Base-by-base conservation (phyloP, 2,113 vertebrate species). In the Macroglossus sobrinus region DNA sequence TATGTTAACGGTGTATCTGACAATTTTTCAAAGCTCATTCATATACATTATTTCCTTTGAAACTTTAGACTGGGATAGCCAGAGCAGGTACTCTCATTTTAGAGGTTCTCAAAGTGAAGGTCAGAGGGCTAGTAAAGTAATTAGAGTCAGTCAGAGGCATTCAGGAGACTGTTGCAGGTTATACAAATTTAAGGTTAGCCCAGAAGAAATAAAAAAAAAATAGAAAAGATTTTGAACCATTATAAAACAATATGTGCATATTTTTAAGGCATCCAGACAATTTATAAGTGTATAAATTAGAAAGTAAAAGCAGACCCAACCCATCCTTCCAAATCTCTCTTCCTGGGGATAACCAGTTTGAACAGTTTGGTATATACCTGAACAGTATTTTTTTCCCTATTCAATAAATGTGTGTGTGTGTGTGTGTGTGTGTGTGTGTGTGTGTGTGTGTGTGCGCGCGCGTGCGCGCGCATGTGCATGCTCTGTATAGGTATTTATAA, bases 161-260 rank as follows among this genome's bases (percentile, higher is more conserved):
- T 72, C 15, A 63, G 10, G 15, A 94, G 26, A 68, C 21, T 84
- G 9, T 43, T 57, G 13, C 33, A 59, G 21, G 22, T 12, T 15
- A 93, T 38, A 8, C 19, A 84, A 78, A 68, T 92, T 61, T 59
- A 64, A 86, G 19, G 16, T n/a, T 72, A 40, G 2, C 22, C 69
- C 50, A 79, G 64, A 79, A 93, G 28, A 80, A 91, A 93, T 43
- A 22, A 86, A 92, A 40, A 68, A 22, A 93, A 88, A 74, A 55
- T 9, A 47, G 43, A 22, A 47, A 93, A 92, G n/a, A 61, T 63
- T n/a, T 81, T 86, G 61, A 95, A 90, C 75, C 22, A 66, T 81
- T 72, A 63, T 76, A 43, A 90, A 94, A 38, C 3, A 91, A 86
- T 59, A 19, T 3, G 8, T 30, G 1, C 1, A 80, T 69, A 68